Evolutionary conservation across 1,140 invertebrate species (phyloP).

Genomic region (Lordiphosa collinella): DNA sequence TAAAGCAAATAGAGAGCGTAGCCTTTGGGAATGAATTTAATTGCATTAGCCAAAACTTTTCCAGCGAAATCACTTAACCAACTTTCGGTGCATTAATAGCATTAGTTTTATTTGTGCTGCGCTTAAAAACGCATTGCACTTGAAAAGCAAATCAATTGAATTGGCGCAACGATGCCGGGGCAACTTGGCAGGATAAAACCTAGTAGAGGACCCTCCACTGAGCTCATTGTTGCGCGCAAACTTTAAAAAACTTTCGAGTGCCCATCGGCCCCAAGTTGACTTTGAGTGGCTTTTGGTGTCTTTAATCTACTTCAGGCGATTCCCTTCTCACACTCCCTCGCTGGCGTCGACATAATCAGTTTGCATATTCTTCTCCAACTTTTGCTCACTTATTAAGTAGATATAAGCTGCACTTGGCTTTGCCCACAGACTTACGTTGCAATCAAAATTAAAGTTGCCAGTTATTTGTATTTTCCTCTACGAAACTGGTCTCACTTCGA

Average conservation of each 20-base stretch:
- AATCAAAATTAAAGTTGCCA: constrained; percentile 37
- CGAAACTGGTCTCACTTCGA: constrained; percentile 11
- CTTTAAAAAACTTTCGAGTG: constrained; percentile 56
- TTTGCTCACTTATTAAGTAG: constrained; percentile 12
- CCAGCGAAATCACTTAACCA: constrained; percentile 32
- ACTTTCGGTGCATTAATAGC: constrained; percentile 45
- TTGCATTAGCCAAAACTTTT: constrained; percentile 28
- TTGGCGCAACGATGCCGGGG: constrained; percentile 50
- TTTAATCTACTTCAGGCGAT: constrained; percentile 50
- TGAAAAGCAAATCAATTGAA: constrained; percentile 60
- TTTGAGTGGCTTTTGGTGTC: constrained; percentile 64
- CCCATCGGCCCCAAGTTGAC: constrained; percentile 44
- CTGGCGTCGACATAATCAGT: constrained; percentile 39
- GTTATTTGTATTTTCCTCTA: constrained; percentile 20
- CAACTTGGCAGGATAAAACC: constrained; percentile 51
- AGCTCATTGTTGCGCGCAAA: constrained; percentile 55
- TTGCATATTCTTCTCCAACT: constrained; percentile 30
- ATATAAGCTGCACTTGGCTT: constrained; percentile 5
- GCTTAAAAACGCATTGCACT: constrained; percentile 58
- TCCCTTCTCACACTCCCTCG: background rate
- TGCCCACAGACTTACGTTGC: constrained; percentile 17
- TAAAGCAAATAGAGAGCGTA: constrained; percentile 12
- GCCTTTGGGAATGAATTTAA: constrained; percentile 9
- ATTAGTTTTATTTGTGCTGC: constrained; percentile 60
- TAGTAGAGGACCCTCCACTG: constrained; percentile 24